Percentiles rank a stretch among this genome's conserved stretches.
These are phyloP conservation scores for Spialia ferax DNA, from an alignment of 2,888 invertebrate genomes.

Conservation along the genomic window DNA sequence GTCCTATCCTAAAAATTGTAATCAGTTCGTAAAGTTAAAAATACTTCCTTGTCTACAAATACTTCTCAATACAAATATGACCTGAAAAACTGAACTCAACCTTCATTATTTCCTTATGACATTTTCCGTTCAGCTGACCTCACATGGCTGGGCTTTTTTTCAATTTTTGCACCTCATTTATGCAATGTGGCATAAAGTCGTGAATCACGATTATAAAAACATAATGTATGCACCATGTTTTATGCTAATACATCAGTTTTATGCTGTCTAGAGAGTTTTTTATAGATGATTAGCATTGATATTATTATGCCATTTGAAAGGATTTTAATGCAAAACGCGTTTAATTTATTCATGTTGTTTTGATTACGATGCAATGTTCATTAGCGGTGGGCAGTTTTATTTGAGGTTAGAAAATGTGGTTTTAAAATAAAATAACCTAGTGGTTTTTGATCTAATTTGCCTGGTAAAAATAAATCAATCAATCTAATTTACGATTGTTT, in stretches of 20 bases:
- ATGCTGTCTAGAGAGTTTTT: slow-evolving; percentile 37
- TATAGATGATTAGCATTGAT: slow-evolving; percentile 39
- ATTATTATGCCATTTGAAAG: slow-evolving; percentile 25
- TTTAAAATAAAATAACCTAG: background rate
- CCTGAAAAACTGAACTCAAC: slow-evolving; percentile 18
- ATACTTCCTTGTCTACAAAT: too few relatives aligned
- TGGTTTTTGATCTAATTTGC: too few relatives aligned
- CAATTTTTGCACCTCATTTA: slow-evolving; percentile 41
- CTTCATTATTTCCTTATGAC: slow-evolving; percentile 30
- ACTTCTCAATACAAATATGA: too few relatives aligned
- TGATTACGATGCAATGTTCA: slow-evolving; percentile 29
- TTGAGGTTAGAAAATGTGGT: background rate
- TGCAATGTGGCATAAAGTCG: slow-evolving; percentile 45
- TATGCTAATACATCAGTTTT: slow-evolving; percentile 47
- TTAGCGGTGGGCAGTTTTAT: background rate
- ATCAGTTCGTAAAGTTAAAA: too few relatives aligned
- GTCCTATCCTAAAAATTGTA: too few relatives aligned
- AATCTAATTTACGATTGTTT: too few relatives aligned
- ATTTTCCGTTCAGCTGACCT: slow-evolving; percentile 35
- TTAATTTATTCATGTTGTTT: slow-evolving; percentile 39
- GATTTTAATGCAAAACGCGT: slow-evolving; percentile 32
- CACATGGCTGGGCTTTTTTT: slow-evolving; percentile 36
- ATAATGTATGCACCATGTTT: slow-evolving; percentile 49
- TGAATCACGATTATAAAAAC: slow-evolving; percentile 49
- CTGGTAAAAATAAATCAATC: too few relatives aligned